Evolutionary conservation across 2,797 vertebrate genomes (phyloP).

Genomic region (Melanotaenia boesemani): DNA sequence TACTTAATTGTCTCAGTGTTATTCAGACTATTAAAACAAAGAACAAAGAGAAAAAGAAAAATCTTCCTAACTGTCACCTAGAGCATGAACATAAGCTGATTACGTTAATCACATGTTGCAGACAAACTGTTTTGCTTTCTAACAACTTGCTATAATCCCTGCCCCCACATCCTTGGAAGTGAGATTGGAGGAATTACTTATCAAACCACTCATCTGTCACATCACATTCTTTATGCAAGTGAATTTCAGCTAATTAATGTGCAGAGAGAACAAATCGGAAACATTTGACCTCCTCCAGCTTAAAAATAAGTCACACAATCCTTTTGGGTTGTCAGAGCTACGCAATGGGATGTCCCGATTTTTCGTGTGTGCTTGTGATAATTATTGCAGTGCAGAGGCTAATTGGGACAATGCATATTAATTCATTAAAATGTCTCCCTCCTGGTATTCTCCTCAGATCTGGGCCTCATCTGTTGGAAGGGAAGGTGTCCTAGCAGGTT

Average conservation of each 20-base stretch:
- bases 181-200: slow-evolving; percentile 66
- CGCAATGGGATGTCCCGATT: slow-evolving; percentile 78
- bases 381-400: slow-evolving; percentile 82
- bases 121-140: slow-evolving; percentile 63
- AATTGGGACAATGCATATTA: slow-evolving; percentile 85
- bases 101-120: slow-evolving; percentile 45
- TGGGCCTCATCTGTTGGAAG: slow-evolving; percentile 73
- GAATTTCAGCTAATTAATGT: slow-evolving; percentile 77
- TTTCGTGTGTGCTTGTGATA: slow-evolving; percentile 63
- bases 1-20: neutral
- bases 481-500: slow-evolving; percentile 61
- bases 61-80: slow-evolving; percentile 19
- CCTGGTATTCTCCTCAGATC: slow-evolving; percentile 78
- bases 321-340: slow-evolving; percentile 71
- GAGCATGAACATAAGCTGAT: slow-evolving; percentile 42
- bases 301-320: slow-evolving; percentile 83
- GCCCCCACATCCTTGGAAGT: slow-evolving; percentile 48
- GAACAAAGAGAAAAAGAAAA: neutral
- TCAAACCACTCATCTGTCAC: slow-evolving; percentile 73
- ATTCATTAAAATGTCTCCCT: slow-evolving; percentile 85
- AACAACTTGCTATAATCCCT: slow-evolving; percentile 49
- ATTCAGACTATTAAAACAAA: slow-evolving; percentile 2
- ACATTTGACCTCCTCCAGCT: slow-evolving; percentile 80
- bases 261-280: slow-evolving; percentile 72
- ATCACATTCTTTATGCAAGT: slow-evolving; percentile 68